Base-by-base conservation (phyloP, 2,888 invertebrate species). In the Ichneumon xanthorius region DNA sequence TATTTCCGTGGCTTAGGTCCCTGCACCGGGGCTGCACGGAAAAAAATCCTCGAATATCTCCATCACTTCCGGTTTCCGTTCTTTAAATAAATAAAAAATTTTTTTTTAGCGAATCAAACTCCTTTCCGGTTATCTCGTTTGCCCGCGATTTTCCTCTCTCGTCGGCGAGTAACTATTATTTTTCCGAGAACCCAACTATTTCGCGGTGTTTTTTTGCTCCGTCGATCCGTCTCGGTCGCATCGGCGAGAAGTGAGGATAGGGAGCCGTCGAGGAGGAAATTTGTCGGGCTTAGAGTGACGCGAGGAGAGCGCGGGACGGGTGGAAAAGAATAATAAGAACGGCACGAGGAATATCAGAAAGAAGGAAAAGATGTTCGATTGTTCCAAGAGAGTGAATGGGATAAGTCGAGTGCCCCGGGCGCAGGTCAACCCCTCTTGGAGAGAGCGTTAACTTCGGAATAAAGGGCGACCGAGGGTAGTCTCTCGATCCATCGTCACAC, bases 361-460 rank as follows among this genome's bases (percentile, higher is more conserved):
- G 70, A 61, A 63, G 65, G 53, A 70, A 85, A 85, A 75, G 78
- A 79, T 75, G 84, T 82, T 86, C 75, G 77, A 73, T 79, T 79
- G 75, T 61, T 84, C 45, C 71, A 45, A 50, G 75, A 40, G 75
- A 45, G 33, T 65, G 70, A 73, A 78, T 76, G 77, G 75, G 68
- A 83, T 83, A 80, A 68, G 75, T 63, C 53, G 55, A 77, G 83
- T 61, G 67, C 71, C 67, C 61, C 50, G 53, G 61, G 63, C 68
- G 68, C 63, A 81, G 80, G 80, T 84, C 77, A 68, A 72, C 72
- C 80, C 72, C 26, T 16, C 33, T 67, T 6, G 26, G 30, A 81
- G 77, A 77, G 72, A 73, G 45, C 80, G 68, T 84, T 77, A 84
- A 71, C 78, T 85, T 77, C 65, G 70, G 53, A 82, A 81, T 79